Evolutionary conservation across 2,113 vertebrate genomes (phyloP), one percentile per base, ranked within the genome.

Genomic region (Centropus unirufus): DNA sequence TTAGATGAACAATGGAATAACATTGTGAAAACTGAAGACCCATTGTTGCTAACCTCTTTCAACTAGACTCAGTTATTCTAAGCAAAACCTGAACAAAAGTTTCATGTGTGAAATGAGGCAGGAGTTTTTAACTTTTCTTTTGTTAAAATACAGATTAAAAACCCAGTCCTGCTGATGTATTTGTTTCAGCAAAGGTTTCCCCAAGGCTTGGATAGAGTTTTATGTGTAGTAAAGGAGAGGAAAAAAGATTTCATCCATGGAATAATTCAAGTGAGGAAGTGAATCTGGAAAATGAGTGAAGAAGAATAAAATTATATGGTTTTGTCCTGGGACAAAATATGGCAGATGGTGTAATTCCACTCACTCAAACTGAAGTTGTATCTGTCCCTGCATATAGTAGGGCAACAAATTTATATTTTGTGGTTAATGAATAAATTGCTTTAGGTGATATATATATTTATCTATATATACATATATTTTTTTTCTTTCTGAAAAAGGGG

Each of bases 1-100:
- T 96, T 95, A 93, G 82, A 94, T 94, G 94, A 93, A 85, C 58
- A 12, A n/a, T 12, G 75, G 75, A 80, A 94, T 92, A 90, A 39
- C 55, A 86, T 12, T 6, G 44, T 88, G 90, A 94, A 95, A 96
- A 92, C 63, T 83, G 88, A 92, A 96, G 93, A 4, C 67, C 21
- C 29, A 75, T 80, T 92, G 90, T 80, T 88, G 27, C 23, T 83
- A 80, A 94, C 88, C 67, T 93, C 67, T 90, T 77, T 90, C 59
- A 90, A 85, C 63, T 80, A 83, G 83, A 73, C 34, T 62, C 72
- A 94, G 68, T 75, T 94, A 47, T 77, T 96, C 67, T 74, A 80
- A 88, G 42, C 27, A 34, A 92, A 54, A 13, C 69, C 9, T 34
- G 75, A 94, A 80, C 75, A 80, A 96, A 85, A 47, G 88, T 93